Evolutionary conservation across 2,888 invertebrate species (phyloP).

Genomic region (Lasioglossum pauxillum): DNA sequence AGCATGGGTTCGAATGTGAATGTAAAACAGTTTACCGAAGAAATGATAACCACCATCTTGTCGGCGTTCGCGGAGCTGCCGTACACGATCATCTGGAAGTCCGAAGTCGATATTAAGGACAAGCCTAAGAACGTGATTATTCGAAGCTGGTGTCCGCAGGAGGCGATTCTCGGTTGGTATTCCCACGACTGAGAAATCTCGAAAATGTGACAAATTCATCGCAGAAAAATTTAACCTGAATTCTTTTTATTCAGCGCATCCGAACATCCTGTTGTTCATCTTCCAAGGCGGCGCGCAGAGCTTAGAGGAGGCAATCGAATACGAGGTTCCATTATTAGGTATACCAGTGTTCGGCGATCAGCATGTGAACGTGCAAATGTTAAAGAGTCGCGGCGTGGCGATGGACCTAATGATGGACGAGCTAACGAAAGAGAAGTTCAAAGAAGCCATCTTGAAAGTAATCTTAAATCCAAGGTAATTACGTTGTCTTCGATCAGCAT

Average conservation of each 20-base stretch:
- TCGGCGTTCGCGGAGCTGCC: slow-evolving; percentile 66
- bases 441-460: slow-evolving; percentile 58
- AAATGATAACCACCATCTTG: slow-evolving; percentile 45
- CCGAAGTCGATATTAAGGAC: slow-evolving; percentile 45
- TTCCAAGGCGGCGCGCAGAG: slow-evolving; percentile 76
- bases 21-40: slow-evolving; percentile 17
- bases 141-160: slow-evolving; percentile 71
- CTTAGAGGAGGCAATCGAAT: slow-evolving; percentile 71
- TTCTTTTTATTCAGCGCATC: slow-evolving; percentile 63
- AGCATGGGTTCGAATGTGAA: slow-evolving; percentile 67
- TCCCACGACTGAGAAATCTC: neutral
- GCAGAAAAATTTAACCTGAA: neutral
- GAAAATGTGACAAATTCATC: neutral
- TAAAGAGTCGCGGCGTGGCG: slow-evolving; percentile 50
- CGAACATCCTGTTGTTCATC: slow-evolving; percentile 71
- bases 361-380: neutral
- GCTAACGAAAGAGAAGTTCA: slow-evolving; percentile 40
- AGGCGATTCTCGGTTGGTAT: slow-evolving; percentile 65
- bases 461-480: slow-evolving; percentile 62
- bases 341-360: neutral
- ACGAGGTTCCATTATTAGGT: slow-evolving; percentile 60
- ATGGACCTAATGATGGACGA: neutral
- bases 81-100: slow-evolving; percentile 70
- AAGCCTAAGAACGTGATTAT: slow-evolving; percentile 62
- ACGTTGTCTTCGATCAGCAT: slow-evolving; percentile 20